Percentiles rank a stretch among this genome's conserved stretches.
Conservation (phyloP, 2,113 vertebrate genomes). For the Malurus alboscapulatus region DNA sequence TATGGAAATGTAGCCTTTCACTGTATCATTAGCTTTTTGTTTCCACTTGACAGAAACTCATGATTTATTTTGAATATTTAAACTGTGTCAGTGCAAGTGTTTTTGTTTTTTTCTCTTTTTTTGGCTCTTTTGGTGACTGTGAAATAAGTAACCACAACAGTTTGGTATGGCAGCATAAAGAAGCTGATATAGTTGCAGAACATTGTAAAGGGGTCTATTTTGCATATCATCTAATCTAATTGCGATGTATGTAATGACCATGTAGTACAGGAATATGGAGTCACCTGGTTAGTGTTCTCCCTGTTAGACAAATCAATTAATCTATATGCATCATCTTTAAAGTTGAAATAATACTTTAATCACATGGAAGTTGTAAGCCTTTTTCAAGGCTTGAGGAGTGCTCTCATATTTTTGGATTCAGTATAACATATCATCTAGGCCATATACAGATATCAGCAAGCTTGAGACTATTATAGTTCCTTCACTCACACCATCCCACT, state of each 20-base stretch:
- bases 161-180: neutral
- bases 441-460: neutral
- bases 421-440: neutral
- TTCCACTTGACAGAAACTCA: conserved; percentile 57
- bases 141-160: neutral
- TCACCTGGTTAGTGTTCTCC: neutral
- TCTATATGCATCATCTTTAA: neutral
- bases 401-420: neutral
- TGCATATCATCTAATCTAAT: neutral
- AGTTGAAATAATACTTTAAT: neutral
- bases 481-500: conserved; percentile 35
- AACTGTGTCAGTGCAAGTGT: neutral
- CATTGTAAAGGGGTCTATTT: neutral
- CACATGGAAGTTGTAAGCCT: neutral
- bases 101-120: neutral
- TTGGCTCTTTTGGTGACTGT: neutral
- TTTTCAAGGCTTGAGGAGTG: neutral
- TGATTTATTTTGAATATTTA: conserved; percentile 59
- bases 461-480: conserved; percentile 1
- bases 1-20: conserved; percentile 63
- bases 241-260: neutral
- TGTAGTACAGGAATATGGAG: neutral
- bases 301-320: neutral
- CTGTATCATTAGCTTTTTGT: conserved; percentile 64
- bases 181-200: neutral